Base-by-base conservation (phyloP, 1,140 invertebrate species). In the Drosophila bocki region DNA sequence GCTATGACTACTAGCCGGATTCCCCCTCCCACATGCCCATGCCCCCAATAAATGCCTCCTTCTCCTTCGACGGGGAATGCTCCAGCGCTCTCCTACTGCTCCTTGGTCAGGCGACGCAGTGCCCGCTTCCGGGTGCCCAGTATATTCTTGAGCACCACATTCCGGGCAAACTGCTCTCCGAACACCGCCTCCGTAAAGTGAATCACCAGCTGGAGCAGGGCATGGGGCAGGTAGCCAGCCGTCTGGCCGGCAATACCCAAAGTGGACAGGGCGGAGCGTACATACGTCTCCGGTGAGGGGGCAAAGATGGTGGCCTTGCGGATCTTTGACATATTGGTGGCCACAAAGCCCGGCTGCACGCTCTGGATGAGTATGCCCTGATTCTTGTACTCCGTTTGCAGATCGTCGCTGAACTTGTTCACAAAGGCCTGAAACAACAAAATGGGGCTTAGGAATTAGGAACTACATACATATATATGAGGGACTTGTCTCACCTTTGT, bases 311-410 rank as follows among this genome's bases (percentile, higher is more conserved):
- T 96, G n/a, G 96, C 93, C 74, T 95, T 95, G 39, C 95, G 95
- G 61, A 99, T 97, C 85, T 97, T 97, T 19, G 97, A 97, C 97
- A 99, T 97, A 81, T 98, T 99, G 0, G 98, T 98, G 6, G 97
- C 97, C 0, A 99, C 98, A 80, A 97, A 97, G 22, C 97, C 97
- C 0, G 98, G 98, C 48, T 96, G 92, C 2, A 99, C 94, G 88
- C 96, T 97, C 94, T 99, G 97, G 5, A 98, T 94, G 15, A 95
- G 95, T 3, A 99, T 96, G 5, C 98, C 97, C 62, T 95, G 94
- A 7, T 95, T 94, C 15, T 93, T 93, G 76, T 98, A 98, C 93
- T 99, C 98, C 9, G 95, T 95, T 6, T 95, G 94, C 22, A 99
- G 93, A 85, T 97, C 96, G 29, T 95, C 95, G 22, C 96, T 96